These are phyloP conservation scores for Antechinus stuartii DNA, from an alignment of 2,113 vertebrate species.

Conservation along the genomic window DNA sequence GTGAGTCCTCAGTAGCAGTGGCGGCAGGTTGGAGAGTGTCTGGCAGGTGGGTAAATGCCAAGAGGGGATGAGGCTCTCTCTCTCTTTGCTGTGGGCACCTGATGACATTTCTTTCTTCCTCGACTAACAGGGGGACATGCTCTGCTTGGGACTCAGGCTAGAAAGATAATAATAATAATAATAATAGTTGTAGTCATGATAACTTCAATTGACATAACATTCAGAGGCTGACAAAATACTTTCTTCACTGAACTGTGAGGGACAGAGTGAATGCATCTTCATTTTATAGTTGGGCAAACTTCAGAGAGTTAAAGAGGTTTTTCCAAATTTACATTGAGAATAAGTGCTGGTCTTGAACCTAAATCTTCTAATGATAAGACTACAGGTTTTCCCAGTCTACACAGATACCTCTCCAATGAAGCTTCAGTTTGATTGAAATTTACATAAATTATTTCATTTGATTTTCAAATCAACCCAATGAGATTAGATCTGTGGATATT, in stretches of 20 bases:
- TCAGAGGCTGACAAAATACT: not conserved
- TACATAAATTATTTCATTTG: not conserved
- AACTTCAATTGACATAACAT: not conserved
- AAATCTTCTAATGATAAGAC: not conserved
- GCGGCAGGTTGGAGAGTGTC: conserved; percentile 58
- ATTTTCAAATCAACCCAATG: not conserved
- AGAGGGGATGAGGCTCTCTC: conserved; percentile 32
- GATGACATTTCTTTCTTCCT: conserved; percentile 52
- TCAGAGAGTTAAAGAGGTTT: not conserved
- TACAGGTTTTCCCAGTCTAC: not conserved
- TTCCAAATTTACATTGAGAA: not conserved
- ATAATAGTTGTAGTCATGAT: not conserved
- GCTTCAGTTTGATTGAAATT: not conserved
- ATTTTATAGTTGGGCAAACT: not conserved
- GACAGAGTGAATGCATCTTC: not conserved
- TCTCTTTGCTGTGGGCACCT: not conserved
- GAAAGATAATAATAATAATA: conserved; percentile 19
- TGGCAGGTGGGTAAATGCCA: conserved; percentile 69
- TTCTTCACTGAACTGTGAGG: not conserved
- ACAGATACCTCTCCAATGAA: too few species aligned
- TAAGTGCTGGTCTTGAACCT: not conserved
- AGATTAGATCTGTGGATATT: not conserved
- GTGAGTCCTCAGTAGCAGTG: conserved; percentile 5
- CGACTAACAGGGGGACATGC: conserved; percentile 25
- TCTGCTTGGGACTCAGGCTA: not conserved